Evolutionary conservation across 2,888 invertebrate genomes (phyloP).

Genomic region (Tetragnatha montana): DNA sequence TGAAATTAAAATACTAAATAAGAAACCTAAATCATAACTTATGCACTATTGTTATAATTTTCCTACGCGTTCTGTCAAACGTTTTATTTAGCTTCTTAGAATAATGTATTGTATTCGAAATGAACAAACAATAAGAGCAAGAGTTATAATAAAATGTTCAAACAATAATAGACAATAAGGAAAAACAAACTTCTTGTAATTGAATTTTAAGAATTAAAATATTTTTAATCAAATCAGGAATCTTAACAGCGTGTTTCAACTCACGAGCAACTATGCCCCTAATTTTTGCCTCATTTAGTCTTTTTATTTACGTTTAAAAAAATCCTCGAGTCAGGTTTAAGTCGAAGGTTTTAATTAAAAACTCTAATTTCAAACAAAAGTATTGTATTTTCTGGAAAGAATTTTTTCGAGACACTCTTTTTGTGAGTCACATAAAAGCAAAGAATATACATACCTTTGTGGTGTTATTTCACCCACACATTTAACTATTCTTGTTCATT

Average conservation of each 20-base stretch:
- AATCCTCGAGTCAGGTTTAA: background rate
- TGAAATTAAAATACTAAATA: no score
- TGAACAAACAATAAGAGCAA: no score
- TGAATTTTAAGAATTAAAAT: constrained; percentile 3
- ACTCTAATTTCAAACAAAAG: constrained; percentile 47
- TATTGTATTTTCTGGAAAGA: constrained; percentile 21
- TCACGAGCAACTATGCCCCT: background rate
- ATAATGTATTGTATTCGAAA: no score
- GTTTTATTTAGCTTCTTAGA: no score
- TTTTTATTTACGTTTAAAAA: background rate
- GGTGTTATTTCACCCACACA: background rate
- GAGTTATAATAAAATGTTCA: no score
- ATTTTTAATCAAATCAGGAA: constrained; percentile 12
- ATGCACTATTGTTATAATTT: no score
- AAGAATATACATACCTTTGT: background rate
- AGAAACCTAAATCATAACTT: no score
- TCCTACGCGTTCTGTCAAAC: no score
- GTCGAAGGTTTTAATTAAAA: constrained; percentile 47
- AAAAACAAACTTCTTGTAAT: background rate
- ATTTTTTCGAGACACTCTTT: background rate
- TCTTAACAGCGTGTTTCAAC: background rate
- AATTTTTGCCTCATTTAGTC: constrained; percentile 32
- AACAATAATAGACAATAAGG: no score
- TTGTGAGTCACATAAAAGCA: background rate
- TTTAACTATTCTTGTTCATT: background rate